These are phyloP conservation scores for Pleuronectes platessa DNA, from an alignment of 2,113 vertebrate genomes.

Conservation along the genomic window DNA sequence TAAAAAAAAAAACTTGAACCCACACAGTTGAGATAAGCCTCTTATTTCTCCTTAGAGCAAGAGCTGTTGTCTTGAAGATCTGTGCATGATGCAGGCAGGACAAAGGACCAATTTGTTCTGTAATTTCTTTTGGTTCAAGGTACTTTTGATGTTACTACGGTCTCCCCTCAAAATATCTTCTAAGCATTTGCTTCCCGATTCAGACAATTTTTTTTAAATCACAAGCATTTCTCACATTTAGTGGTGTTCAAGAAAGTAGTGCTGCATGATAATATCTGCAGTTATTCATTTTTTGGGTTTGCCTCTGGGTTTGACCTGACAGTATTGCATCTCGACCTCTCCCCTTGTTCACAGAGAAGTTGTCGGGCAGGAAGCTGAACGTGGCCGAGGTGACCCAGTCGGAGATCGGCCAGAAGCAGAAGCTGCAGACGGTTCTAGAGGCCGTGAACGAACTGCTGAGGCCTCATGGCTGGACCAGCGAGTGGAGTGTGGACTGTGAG, in stretches of 20 bases:
- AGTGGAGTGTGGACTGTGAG: constrained; percentile 96
- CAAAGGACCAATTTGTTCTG: too few relatives aligned
- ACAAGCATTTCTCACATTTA: background rate
- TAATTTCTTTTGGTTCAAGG: too few relatives aligned
- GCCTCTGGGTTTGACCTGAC: background rate
- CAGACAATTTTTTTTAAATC: background rate
- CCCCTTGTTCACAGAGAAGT: constrained; percentile 84
- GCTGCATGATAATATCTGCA: background rate
- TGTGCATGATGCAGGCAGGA: too few relatives aligned
- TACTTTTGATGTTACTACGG: background rate
- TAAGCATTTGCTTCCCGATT: background rate
- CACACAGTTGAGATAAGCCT: background rate
- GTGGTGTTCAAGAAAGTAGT: background rate
- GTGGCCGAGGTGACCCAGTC: constrained; percentile 98
- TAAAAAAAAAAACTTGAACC: background rate
- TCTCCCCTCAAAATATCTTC: constrained; percentile 5
- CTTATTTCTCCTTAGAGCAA: background rate
- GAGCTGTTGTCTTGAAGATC: too few relatives aligned
- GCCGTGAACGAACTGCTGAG: constrained; percentile 89
- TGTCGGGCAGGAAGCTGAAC: constrained; percentile 90
- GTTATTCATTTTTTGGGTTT: background rate
- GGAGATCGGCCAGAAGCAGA: constrained; percentile 95
- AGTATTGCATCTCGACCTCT: background rate
- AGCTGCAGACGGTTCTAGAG: constrained; percentile 94
- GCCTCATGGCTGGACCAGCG: constrained; percentile 89